These are phyloP conservation scores for Chascanopsetta lugubris DNA, from an alignment of 2,113 vertebrate genomes.

Conservation along the genomic window DNA sequence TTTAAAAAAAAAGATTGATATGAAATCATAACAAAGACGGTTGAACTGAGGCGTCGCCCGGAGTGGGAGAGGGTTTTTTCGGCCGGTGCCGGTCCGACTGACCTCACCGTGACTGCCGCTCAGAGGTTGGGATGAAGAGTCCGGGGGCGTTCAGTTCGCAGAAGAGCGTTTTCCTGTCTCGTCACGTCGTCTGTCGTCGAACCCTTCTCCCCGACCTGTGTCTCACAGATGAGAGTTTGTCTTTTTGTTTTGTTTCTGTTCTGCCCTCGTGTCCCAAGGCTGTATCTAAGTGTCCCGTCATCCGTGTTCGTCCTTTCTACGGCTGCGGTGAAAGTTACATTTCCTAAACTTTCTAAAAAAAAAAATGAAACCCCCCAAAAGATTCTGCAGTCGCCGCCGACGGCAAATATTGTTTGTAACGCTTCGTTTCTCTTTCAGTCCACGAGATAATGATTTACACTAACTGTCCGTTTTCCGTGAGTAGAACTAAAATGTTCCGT, in stretches of 20 bases:
- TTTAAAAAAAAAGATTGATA: too few relatives aligned
- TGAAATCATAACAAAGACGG: slow-evolving; percentile 31
- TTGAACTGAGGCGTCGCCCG: slow-evolving; percentile 38
- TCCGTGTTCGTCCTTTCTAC: slow-evolving; percentile 51
- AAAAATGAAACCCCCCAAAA: too few relatives aligned
- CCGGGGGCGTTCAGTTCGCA: slow-evolving; percentile 16
- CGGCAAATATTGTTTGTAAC: slow-evolving; percentile 20
- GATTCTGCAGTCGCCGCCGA: slow-evolving; percentile 29
- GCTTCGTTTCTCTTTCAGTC: slow-evolving; percentile 16
- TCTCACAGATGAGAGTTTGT: slow-evolving; percentile 26
- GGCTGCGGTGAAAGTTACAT: slow-evolving; percentile 28
- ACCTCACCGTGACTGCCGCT: slow-evolving; percentile 54
- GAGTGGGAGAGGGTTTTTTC: slow-evolving; percentile 29
- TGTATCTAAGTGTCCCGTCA: slow-evolving; percentile 58
- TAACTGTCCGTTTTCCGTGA: slow-evolving; percentile 58
- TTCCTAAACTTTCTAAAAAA: slow-evolving; percentile 54
- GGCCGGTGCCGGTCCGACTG: slow-evolving; percentile 54
- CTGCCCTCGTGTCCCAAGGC: slow-evolving; percentile 15
- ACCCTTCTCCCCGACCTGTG: slow-evolving; percentile 8
- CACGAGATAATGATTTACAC: slow-evolving; percentile 26
- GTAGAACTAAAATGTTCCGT: slow-evolving; percentile 64
- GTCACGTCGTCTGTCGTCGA: slow-evolving; percentile 55
- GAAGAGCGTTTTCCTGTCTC: slow-evolving; percentile 53
- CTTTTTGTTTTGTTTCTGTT: slow-evolving; percentile 17
- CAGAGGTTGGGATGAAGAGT: slow-evolving; percentile 18